phyloP scores from a whole-genome alignment of 2,113 vertebrate genomes.

The Colistium nudipinnis region DNA sequence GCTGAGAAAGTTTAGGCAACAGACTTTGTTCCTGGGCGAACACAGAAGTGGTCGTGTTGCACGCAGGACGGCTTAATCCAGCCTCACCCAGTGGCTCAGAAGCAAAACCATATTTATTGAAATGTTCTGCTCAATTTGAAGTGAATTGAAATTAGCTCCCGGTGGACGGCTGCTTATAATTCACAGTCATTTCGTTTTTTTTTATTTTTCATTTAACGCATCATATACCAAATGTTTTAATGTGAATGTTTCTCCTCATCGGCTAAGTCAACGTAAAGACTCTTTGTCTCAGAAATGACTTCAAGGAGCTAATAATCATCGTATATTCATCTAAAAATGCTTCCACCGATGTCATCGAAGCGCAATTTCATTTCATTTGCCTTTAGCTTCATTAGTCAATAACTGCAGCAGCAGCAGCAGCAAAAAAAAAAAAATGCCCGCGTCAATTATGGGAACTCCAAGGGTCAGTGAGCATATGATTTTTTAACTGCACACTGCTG shows the following conservation, averaged over 20 bases:
- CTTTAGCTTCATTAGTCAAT: slow-evolving; percentile 78
- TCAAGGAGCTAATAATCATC: slow-evolving; percentile 63
- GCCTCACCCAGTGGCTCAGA: slow-evolving; percentile 68
- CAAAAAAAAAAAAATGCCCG: slow-evolving; percentile 35
- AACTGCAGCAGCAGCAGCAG: slow-evolving; percentile 49
- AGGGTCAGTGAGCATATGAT: slow-evolving; percentile 67
- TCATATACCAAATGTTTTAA: slow-evolving; percentile 79
- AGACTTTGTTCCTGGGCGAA: slow-evolving; percentile 44
- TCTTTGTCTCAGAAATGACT: slow-evolving; percentile 74
- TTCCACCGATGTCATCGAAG: slow-evolving; percentile 42
- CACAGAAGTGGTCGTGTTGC: slow-evolving; percentile 43
- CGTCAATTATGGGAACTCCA: slow-evolving; percentile 64
- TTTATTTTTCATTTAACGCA: slow-evolving; percentile 84
- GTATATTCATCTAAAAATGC: slow-evolving; percentile 66
- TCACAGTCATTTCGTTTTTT: slow-evolving; percentile 64
- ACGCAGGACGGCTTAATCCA: slow-evolving; percentile 43
- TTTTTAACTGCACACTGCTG: slow-evolving; percentile 60
- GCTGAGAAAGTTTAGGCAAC: slow-evolving; percentile 33
- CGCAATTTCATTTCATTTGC: slow-evolving; percentile 64
- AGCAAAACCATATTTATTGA: slow-evolving; percentile 78
- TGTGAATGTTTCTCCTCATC: slow-evolving; percentile 69
- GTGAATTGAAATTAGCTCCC: slow-evolving; percentile 79
- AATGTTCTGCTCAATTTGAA: slow-evolving; percentile 82
- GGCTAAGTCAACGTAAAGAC: slow-evolving; percentile 66
- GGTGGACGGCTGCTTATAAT: slow-evolving; percentile 64